Base-by-base conservation (phyloP, 2,888 invertebrate genomes). In the Panorpa germanica region DNA sequence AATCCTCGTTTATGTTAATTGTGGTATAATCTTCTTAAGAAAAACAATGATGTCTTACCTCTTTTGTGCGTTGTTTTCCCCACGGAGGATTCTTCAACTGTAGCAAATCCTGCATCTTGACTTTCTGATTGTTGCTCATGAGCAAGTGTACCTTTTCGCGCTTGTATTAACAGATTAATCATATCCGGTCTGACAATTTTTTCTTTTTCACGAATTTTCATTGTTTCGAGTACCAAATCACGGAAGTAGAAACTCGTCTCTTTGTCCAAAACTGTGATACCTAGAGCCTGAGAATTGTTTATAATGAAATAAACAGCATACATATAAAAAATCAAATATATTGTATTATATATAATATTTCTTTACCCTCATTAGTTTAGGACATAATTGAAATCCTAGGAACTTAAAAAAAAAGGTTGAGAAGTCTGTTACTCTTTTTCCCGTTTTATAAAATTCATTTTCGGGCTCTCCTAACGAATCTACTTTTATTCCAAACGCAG, bases 141-240 rank as follows among this genome's bases (percentile, higher is more conserved):
- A 29, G 13, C 9, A 15, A 33, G 13, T 14, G 27, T 19, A 7
- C 56, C 59, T 45, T 57, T 58, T 35, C 55, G 57, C 6, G 63
- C 58, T 41, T 65, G 59, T 52, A 66, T 53, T 2, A 67, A 45
- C 6, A 66, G 39, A 29, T 67, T 57, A 13, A 67, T 59, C 60
- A 67, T 62, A 35, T 62, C 61, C 2, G 55, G 55, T 12, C 63
- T 47, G 7, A 54, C 40, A 10, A 59, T 52, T 5, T 51, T 47
- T 4, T 49, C 35, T n/a, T 44, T 37, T 24, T 53, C 47, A 2
- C 60, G 46, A 3, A 52, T 42, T 18, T 45, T 42, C 47, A 62
- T 60, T 2, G 58, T 50, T 3, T 42, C 45, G 11, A 46, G 33
- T 3, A 60, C 53, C 15, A 58, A 34, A 0, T 44, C 39, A n/a